Base-by-base conservation (phyloP, 2,888 invertebrate genomes). In the Agrilus mali region DNA sequence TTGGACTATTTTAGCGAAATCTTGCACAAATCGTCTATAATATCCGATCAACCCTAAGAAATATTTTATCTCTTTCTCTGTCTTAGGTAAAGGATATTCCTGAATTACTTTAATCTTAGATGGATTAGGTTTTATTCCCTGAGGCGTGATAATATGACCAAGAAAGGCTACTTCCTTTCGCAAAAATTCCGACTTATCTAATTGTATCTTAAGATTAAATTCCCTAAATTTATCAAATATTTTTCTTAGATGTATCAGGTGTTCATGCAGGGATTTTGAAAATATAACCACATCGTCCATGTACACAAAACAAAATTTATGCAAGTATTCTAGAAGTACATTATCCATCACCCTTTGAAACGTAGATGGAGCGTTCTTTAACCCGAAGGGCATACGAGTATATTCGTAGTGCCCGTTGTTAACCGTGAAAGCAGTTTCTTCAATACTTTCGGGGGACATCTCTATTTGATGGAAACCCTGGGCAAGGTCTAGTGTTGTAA, bases 271-370 rank as follows among this genome's bases (percentile, higher is more conserved):
- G 1, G 51, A 53, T 10, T 20, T 20, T 20, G 20, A 50, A 37
- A 51, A 60, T n/a, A 60, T 47, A 7, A 64, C 50, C 5, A 58
- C 54, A 41, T 61, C 60, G 32, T 61, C 61, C 20, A 58, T 48
- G 47, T 56, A 60, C 1, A 54, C 52, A 7, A 54, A 39, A 12
- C 52, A 54, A 31, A 38, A 49, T 48, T 53, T 53, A 22, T 48
- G 45, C 33, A 50, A 42, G 7, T 52, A 43, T 12, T 51, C 55
- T 14, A 44, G 33, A 17, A 58, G 38, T 5, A 57, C 42, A 35
- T 50, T 50, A 58, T n/a, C n/a, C n/a, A n/a, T n/a, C n/a, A n/a
- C n/a, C n/a, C n/a, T n/a, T n/a, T n/a, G n/a, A n/a, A n/a, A 56
- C 0, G 53, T 58, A 14, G 42, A 41, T 2, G 53, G 55, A 3